phyloP scores from a whole-genome alignment of 2,797 vertebrate species.

The Macropus fuliginosus region DNA sequence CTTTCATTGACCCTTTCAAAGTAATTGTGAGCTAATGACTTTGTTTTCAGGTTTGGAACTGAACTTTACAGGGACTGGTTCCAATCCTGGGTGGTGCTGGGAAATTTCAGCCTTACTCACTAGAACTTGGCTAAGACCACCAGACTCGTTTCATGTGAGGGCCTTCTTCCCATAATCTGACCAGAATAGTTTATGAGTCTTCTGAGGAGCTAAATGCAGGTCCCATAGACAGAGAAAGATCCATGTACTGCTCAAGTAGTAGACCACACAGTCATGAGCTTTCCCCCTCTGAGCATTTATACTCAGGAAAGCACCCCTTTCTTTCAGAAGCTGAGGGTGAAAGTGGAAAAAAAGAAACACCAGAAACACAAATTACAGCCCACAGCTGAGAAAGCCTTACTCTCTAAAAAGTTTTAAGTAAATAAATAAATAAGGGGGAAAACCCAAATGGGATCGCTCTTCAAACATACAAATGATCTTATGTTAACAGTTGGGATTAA shows the following conservation, averaged over 20 bases:
- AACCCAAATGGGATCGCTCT: conserved; percentile 92
- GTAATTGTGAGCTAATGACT: conserved; percentile 80
- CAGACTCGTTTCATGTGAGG: conserved; percentile 86
- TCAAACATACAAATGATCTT: conserved; percentile 95
- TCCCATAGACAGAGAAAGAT: conserved; percentile 81
- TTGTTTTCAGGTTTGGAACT: conserved; percentile 84
- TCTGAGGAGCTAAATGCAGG: conserved; percentile 80
- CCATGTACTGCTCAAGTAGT: conserved; percentile 60
- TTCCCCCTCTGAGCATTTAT: conserved; percentile 73
- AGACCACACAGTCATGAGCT: conserved; percentile 84
- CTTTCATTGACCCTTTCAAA: conserved; percentile 80
- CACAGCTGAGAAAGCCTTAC: conserved; percentile 86
- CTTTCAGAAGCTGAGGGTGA: conserved; percentile 80
- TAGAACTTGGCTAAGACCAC: conserved; percentile 85
- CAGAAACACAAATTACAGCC: conserved; percentile 79
- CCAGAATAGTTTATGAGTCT: conserved; percentile 83
- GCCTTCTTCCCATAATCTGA: conserved; percentile 85
- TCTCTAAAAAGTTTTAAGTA: conserved; percentile 83
- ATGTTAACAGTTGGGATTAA: conserved; percentile 96
- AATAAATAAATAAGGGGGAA: conserved; percentile 89
- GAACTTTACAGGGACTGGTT: conserved; percentile 80
- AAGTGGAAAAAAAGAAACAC: conserved; percentile 79
- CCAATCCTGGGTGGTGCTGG: conserved; percentile 83
- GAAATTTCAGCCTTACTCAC: conserved; percentile 75
- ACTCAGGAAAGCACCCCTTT: conserved; percentile 68